Conservation (phyloP, 2,113 vertebrate genomes). For the Tringa solitaria region DNA sequence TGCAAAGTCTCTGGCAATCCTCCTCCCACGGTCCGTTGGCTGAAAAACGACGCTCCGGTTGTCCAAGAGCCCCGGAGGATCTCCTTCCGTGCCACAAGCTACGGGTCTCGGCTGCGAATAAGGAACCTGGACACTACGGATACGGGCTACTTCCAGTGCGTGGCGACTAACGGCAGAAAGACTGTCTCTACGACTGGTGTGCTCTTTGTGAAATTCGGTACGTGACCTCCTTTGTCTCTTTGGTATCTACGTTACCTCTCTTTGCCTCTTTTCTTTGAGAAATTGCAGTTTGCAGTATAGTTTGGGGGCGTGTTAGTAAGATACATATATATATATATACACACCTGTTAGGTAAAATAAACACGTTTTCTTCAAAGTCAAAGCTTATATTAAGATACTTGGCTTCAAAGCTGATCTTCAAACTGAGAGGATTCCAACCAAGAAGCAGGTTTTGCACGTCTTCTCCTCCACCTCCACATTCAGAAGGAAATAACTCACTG, state of each 20-base stretch:
- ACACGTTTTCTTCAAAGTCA: background rate
- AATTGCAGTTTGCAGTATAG: background rate
- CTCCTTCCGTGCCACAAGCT: conserved; percentile 85
- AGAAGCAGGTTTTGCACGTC: background rate
- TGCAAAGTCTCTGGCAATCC: conserved; percentile 92
- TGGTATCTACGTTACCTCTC: too few relatives aligned
- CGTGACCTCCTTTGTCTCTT: background rate
- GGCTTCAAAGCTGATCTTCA: background rate
- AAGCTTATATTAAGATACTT: background rate
- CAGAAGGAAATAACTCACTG: background rate
- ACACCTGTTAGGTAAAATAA: background rate
- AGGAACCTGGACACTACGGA: conserved; percentile 96
- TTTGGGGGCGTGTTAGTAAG: background rate
- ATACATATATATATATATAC: too few relatives aligned
- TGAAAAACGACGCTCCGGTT: conserved; percentile 96
- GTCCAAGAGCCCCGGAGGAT: conserved; percentile 92
- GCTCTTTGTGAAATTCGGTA: conserved; percentile 91
- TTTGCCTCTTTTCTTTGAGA: background rate
- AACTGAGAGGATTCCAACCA: background rate
- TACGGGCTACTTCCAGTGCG: conserved; percentile 97
- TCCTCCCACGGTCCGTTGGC: conserved; percentile 86
- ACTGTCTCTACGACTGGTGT: conserved; percentile 93
- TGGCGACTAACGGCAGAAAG: conserved; percentile 86
- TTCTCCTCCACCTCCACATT: background rate
- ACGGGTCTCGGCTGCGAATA: conserved; percentile 92